These are phyloP conservation scores for Leptinotarsa texana DNA, from an alignment of 1,140 invertebrate species.

Conservation along the genomic window DNA sequence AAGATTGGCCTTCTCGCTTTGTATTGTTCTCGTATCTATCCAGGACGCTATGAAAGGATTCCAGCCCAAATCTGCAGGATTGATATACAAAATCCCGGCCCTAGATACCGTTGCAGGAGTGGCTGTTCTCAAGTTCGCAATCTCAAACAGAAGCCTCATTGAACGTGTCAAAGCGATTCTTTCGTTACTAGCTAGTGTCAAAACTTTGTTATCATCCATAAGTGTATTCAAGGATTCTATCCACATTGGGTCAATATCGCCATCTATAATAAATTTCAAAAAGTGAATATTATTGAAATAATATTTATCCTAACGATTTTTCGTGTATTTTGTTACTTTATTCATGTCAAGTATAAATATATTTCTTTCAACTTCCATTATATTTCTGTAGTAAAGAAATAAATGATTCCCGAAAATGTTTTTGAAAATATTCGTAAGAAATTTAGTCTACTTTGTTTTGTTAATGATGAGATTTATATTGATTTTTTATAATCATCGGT, in stretches of 20 bases:
- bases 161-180: conserved; percentile 86
- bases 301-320: background rate
- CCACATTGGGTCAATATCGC: conserved; percentile 98
- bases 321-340: background rate
- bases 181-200: conserved; percentile 93
- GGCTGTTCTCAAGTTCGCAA: conserved; percentile 88
- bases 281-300: background rate
- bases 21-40: conserved; percentile 80
- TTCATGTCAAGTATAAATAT: background rate
- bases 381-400: background rate
- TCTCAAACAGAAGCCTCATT: conserved; percentile 94
- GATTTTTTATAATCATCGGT: too few relatives aligned
- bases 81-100: conserved; percentile 88
- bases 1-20: conserved; percentile 77
- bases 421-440: too few relatives aligned
- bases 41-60: conserved; percentile 92
- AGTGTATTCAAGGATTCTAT: conserved; percentile 91
- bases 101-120: conserved; percentile 95
- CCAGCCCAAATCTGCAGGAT: conserved; percentile 95
- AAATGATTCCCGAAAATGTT: too few relatives aligned
- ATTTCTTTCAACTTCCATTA: background rate
- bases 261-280: conserved; percentile 62
- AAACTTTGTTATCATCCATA: conserved; percentile 85
- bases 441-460: too few relatives aligned
- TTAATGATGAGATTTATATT: too few relatives aligned